Conservation (phyloP, 2,797 vertebrate genomes). For the Rhabdophis nuchalis region DNA sequence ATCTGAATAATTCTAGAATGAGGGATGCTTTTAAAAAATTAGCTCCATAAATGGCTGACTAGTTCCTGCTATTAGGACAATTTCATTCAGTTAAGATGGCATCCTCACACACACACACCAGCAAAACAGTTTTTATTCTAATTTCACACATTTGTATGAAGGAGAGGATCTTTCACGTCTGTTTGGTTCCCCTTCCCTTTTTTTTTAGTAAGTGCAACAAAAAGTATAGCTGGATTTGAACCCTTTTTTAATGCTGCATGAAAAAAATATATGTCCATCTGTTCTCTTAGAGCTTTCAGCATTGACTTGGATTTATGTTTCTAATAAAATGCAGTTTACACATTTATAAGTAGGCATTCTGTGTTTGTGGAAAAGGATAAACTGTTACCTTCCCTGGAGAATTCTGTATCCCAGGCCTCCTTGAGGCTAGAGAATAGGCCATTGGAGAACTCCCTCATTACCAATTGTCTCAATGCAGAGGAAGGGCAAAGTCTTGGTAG, state of each 20-base stretch:
- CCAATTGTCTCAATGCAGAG: constrained; percentile 94
- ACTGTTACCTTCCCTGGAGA: constrained; percentile 83
- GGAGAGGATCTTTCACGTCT: neutral
- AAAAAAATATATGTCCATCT: constrained; percentile 70
- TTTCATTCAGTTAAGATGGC: constrained; percentile 39
- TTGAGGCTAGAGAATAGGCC: constrained; percentile 85
- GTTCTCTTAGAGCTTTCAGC: constrained; percentile 73
- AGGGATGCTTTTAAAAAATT: constrained; percentile 44
- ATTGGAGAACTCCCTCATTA: constrained; percentile 91
- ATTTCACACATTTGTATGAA: constrained; percentile 41
- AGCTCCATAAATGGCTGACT: constrained; percentile 15
- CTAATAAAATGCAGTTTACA: constrained; percentile 83
- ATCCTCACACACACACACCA: neutral
- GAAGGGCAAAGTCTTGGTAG: constrained; percentile 89
- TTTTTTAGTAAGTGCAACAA: constrained; percentile 52
- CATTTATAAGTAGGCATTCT: constrained; percentile 80
- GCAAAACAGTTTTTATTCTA: constrained; percentile 46
- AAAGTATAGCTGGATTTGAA: constrained; percentile 52
- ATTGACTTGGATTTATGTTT: constrained; percentile 75
- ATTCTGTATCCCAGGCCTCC: constrained; percentile 83
- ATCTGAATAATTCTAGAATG: constrained; percentile 27
- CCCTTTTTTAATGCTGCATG: constrained; percentile 56
- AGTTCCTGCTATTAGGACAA: constrained; percentile 34
- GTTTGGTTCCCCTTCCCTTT: neutral
- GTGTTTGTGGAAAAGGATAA: constrained; percentile 83